A percentile compares a stretch with the other conserved stretches of the same genome.
Evolutionary conservation across 2,888 invertebrate genomes (phyloP).

Genomic region (Synanthedon vespiformis): DNA sequence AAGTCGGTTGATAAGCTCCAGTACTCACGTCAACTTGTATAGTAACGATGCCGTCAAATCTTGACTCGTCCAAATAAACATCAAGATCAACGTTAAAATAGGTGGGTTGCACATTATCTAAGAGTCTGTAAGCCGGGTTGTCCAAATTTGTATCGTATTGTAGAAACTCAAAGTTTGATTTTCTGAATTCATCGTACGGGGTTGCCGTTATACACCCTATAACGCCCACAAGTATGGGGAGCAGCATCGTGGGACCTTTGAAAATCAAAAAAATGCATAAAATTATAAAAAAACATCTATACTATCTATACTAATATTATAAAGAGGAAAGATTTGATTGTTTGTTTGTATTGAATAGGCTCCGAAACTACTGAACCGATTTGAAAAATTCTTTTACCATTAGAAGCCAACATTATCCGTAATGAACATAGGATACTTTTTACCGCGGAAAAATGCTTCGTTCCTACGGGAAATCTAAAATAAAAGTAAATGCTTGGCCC

Average conservation of each 20-base stretch:
- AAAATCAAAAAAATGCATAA: constrained; percentile 3
- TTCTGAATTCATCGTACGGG: constrained; percentile 33
- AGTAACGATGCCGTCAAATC: constrained; percentile 36
- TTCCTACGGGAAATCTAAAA: no score
- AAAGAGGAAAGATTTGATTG: no score
- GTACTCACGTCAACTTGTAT: constrained; percentile 35
- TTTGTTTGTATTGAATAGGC: no score
- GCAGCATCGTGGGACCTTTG: constrained; percentile 36
- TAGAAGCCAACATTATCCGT: no score
- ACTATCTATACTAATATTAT: no score
- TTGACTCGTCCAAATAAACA: constrained; percentile 30
- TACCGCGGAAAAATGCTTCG: no score
- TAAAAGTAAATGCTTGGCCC: no score
- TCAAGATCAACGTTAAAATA: constrained; percentile 37
- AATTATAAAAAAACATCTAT: no score
- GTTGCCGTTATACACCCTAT: constrained; percentile 27
- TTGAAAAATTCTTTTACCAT: no score
- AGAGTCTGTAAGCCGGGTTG: constrained; percentile 40
- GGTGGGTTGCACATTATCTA: constrained; percentile 35
- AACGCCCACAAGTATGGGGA: constrained; percentile 25
- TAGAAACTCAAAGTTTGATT: constrained; percentile 37
- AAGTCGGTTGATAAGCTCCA: no score
- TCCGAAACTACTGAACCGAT: no score
- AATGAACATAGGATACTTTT: no score
- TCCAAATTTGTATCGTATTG: constrained; percentile 36